Conservation (phyloP, 2,888 invertebrate genomes). For the Hedychridium roseum region DNA sequence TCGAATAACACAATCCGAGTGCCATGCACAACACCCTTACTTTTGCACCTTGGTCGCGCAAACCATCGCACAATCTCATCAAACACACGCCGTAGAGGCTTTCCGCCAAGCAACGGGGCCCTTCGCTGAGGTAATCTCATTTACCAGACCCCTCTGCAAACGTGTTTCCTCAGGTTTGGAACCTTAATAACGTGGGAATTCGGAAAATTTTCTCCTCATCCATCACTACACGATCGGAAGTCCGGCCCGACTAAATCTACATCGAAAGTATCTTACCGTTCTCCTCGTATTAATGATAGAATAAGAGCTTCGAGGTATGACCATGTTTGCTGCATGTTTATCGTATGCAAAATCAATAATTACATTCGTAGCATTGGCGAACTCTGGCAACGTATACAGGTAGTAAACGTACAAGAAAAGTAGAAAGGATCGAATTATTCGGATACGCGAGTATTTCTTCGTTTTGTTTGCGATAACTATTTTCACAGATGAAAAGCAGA, state of each 20-base stretch:
- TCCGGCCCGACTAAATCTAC: conserved; percentile 5
- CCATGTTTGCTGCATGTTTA: background rate
- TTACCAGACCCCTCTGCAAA: conserved; percentile 30
- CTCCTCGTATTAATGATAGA: background rate
- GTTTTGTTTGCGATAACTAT: conserved; percentile 11
- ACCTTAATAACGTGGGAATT: conserved; percentile 5
- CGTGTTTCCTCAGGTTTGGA: conserved; percentile 35
- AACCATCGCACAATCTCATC: conserved; percentile 26
- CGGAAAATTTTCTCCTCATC: conserved; percentile 14
- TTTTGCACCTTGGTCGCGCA: conserved; percentile 40
- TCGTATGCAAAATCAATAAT: background rate
- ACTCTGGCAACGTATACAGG: too few species aligned
- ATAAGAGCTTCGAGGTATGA: background rate
- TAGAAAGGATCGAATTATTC: too few species aligned
- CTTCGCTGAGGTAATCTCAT: conserved; percentile 40
- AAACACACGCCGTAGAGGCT: conserved; percentile 20
- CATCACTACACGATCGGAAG: conserved; percentile 10
- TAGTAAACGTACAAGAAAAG: too few species aligned
- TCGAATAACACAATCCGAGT: conserved; percentile 23
- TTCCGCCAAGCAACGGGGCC: conserved; percentile 22
- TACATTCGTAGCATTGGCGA: too few species aligned
- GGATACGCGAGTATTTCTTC: too few species aligned
- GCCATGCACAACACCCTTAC: conserved; percentile 29
- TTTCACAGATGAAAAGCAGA: background rate
- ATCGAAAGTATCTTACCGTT: background rate